Base-by-base conservation (phyloP, 2,113 vertebrate species). In the Carlito syrichta region DNA sequence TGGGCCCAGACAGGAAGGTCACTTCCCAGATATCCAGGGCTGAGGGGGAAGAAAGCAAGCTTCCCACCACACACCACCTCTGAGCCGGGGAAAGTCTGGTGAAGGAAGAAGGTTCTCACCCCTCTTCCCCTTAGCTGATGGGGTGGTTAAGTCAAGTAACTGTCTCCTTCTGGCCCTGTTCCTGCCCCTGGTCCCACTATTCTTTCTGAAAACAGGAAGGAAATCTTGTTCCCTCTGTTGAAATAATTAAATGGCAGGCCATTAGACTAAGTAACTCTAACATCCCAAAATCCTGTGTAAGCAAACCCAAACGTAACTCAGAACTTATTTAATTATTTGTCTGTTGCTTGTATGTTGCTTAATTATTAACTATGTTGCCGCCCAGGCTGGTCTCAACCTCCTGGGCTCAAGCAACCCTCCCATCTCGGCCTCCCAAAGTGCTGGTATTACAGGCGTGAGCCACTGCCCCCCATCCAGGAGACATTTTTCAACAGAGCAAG, bases 311-410 rank as follows among this genome's bases (percentile, higher is more conserved):
- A 73, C 69, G 3, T 73, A 45, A 43, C 40, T 73, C 23, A 27
- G 69, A 43, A 27, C 43, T 73, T 73, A 27, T 71, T 71, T 43
- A 73, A 23, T 23, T 27, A n/a, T n/a, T n/a, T n/a, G n/a, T n/a
- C n/a, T n/a, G n/a, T n/a, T n/a, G n/a, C n/a, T n/a, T n/a, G n/a
- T n/a, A n/a, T n/a, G n/a, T n/a, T n/a, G n/a, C n/a, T n/a, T n/a
- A n/a, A n/a, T n/a, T n/a, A n/a, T n/a, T n/a, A n/a, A n/a, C n/a
- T n/a, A n/a, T n/a, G n/a, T n/a, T n/a, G n/a, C 17, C 8, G 66
- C 35, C 35, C 32, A 48, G 22, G 25, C 43, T 0, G 25, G 25
- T n/a, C n/a, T n/a, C 0, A 0, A 19, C 76, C n/a, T 20, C 48
- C 32, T 54, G 10, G 71, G 76, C 48, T 35, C 13, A 52, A 32